phyloP scores from a whole-genome alignment of 1,140 invertebrate species.

The Achatina immaculata region DNA sequence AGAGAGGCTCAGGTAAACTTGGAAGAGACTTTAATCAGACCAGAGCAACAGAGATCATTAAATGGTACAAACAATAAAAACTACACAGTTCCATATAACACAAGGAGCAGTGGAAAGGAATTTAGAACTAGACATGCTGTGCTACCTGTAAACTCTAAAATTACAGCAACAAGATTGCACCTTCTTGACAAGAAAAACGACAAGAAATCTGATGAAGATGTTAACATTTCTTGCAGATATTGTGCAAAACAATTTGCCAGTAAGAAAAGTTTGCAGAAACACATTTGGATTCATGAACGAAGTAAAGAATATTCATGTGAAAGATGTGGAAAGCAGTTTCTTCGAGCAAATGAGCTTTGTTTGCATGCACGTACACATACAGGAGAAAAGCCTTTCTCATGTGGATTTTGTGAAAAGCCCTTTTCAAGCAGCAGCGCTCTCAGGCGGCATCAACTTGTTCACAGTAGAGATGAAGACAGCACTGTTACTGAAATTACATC shows the following conservation, averaged over 20 bases:
- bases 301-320: constrained; percentile 11
- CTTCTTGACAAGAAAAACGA: neutral
- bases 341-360: neutral
- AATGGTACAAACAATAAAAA: neutral
- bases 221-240: neutral
- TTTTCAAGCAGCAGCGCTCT: constrained; percentile 1
- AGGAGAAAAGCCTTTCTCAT: neutral
- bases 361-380: neutral
- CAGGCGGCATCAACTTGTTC: neutral
- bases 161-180: neutral
- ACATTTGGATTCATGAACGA: constrained; percentile 1
- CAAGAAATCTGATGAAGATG: neutral
- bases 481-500: neutral
- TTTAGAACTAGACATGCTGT: neutral
- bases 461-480: neutral
- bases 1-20: no score
- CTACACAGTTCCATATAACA: neutral
- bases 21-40: neutral
- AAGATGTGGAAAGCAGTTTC: neutral
- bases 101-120: neutral
- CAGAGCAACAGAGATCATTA: neutral
- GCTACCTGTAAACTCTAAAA: neutral
- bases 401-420: neutral
- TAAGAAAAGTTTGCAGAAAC: neutral
- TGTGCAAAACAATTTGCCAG: neutral